Evolutionary conservation across 2,113 vertebrate genomes (phyloP).

Genomic region (Ardeotis arabs): DNA sequence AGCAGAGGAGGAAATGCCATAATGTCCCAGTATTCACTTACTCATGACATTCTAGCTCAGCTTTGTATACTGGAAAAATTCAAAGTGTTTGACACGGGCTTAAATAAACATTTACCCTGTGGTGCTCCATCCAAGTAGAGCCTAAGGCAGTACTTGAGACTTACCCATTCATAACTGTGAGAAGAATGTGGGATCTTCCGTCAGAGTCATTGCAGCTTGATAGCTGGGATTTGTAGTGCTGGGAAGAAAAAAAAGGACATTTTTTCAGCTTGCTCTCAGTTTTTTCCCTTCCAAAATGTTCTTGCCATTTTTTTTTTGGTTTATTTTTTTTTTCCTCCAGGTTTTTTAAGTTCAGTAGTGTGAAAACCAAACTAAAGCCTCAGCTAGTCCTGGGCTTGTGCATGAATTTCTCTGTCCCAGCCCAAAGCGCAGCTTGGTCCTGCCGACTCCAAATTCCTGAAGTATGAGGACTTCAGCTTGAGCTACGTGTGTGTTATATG

Average conservation of each 20-base stretch:
- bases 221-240: not conserved
- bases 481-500: not conserved
- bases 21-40: conserved; percentile 42
- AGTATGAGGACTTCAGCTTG: conserved; percentile 1
- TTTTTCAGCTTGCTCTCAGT: not conserved
- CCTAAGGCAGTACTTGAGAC: conserved; percentile 28
- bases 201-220: not conserved
- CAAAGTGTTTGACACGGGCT: conserved; percentile 34
- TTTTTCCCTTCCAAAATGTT: not conserved
- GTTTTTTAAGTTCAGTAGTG: not conserved
- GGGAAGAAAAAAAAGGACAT: not conserved
- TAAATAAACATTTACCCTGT: conserved; percentile 61
- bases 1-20: conserved; percentile 51
- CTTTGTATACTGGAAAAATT: conserved; percentile 43
- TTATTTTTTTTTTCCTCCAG: not conserved
- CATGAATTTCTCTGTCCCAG: not conserved
- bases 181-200: conserved; percentile 31
- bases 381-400: not conserved
- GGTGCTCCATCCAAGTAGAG: conserved; percentile 14
- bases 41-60: conserved; percentile 41
- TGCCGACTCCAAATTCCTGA: conserved; percentile 11
- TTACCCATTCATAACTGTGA: conserved; percentile 34
- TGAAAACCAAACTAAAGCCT: not conserved
- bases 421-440: not conserved
- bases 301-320: not conserved